These are phyloP conservation scores for Hypselothyrea guttata DNA, from an alignment of 2,888 invertebrate genomes.

Conservation along the genomic window DNA sequence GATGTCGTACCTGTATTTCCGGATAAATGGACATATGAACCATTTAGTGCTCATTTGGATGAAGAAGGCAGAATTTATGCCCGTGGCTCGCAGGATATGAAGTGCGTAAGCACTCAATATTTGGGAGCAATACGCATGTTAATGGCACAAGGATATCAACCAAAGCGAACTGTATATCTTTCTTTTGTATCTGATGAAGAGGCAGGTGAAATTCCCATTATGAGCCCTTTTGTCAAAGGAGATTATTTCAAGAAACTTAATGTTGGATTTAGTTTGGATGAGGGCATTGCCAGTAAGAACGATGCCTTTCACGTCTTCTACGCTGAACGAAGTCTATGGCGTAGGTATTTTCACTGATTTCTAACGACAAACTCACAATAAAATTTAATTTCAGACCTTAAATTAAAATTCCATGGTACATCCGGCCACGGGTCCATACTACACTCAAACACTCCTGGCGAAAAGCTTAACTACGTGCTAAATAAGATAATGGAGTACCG, in stretches of 20 bases:
- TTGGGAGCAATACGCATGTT: constrained; percentile 88
- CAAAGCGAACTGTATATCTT: constrained; percentile 87
- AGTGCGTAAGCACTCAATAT: constrained; percentile 91
- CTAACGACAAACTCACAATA: no score
- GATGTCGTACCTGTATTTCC: constrained; percentile 96
- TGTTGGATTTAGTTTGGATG: constrained; percentile 90
- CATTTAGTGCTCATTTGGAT: constrained; percentile 94
- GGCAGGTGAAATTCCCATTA: constrained; percentile 88
- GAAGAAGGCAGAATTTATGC: constrained; percentile 91
- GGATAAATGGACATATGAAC: constrained; percentile 94
- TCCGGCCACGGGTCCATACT: constrained; percentile 92
- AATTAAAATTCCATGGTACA: constrained; percentile 86
- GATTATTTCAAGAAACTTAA: constrained; percentile 88
- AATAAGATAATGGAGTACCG: constrained; percentile 87
- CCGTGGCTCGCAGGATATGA: constrained; percentile 91
- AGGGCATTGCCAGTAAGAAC: constrained; percentile 88
- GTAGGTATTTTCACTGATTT: constrained; percentile 83
- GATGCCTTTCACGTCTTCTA: constrained; percentile 86
- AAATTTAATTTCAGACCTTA: constrained; percentile 83
- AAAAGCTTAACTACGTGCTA: constrained; percentile 86
- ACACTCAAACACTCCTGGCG: constrained; percentile 87
- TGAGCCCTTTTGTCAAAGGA: constrained; percentile 86
- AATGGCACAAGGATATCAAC: constrained; percentile 84
- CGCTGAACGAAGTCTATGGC: constrained; percentile 88
- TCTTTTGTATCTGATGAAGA: constrained; percentile 88